These are phyloP conservation scores for Hirtodrosophila histrioides DNA, from an alignment of 2,888 invertebrate species.

Conservation along the genomic window DNA sequence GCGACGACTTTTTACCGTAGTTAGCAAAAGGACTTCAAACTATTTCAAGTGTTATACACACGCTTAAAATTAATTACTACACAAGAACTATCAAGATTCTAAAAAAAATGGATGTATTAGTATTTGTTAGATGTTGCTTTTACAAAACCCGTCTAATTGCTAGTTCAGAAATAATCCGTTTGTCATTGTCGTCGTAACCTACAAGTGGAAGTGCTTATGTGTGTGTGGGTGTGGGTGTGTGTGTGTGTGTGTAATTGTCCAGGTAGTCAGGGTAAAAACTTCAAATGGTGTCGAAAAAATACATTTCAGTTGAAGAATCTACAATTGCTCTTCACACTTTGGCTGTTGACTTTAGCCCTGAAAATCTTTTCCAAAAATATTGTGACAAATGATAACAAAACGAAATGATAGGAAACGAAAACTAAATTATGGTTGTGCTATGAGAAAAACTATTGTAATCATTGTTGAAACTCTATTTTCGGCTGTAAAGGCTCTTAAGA, in stretches of 20 bases:
- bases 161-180: slow-evolving; percentile 32
- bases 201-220: slow-evolving; percentile 32
- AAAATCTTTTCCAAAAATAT: slow-evolving; percentile 22
- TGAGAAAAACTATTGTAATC: slow-evolving; percentile 48
- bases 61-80: slow-evolving; percentile 2
- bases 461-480: slow-evolving; percentile 59
- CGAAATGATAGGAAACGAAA: slow-evolving; percentile 38
- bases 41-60: slow-evolving; percentile 6
- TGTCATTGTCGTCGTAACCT: slow-evolving; percentile 46
- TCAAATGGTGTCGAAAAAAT: slow-evolving; percentile 8
- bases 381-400: slow-evolving; percentile 15
- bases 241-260: slow-evolving; percentile 37
- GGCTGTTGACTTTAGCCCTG: slow-evolving; percentile 58
- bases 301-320: slow-evolving; percentile 28
- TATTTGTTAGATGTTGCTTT: slow-evolving; percentile 16
- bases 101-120: slow-evolving; percentile 1
- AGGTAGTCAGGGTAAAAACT: slow-evolving; percentile 66
- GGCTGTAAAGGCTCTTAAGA: slow-evolving; percentile 23
- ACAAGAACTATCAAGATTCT: slow-evolving; percentile 17
- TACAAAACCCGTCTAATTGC: slow-evolving; percentile 10
- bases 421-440: slow-evolving; percentile 72
- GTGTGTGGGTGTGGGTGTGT: not conserved
- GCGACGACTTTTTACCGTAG: slow-evolving; percentile 43
- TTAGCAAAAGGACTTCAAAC: slow-evolving; percentile 28
- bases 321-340: slow-evolving; percentile 48